These are phyloP conservation scores for Rallus crepitans DNA, from an alignment of 2,797 vertebrate genomes.

Conservation along the genomic window DNA sequence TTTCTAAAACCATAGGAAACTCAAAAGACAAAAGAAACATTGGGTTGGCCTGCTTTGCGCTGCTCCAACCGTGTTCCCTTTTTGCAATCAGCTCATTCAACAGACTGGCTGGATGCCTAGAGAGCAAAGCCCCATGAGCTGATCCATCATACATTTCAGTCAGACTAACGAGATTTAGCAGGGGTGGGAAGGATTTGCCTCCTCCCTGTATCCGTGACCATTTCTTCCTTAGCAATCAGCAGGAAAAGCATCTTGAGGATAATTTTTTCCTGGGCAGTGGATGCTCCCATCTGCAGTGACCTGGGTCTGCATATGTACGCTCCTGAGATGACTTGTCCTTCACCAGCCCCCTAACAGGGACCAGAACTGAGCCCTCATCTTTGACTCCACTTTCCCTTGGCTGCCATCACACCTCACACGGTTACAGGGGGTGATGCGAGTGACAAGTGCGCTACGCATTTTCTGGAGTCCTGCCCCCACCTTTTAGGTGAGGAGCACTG, in stretches of 20 bases:
- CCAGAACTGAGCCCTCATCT: neutral
- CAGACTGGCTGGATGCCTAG: neutral
- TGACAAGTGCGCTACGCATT: neutral
- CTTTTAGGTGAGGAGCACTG: neutral
- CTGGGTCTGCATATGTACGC: neutral
- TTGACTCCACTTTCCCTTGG: neutral
- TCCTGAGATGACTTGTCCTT: neutral
- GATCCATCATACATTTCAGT: neutral
- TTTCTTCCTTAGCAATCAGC: neutral
- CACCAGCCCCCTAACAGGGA: rapidly evolving
- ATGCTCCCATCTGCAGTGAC: neutral
- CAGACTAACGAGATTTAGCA: rapidly evolving
- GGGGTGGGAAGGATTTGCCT: neutral
- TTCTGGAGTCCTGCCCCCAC: neutral
- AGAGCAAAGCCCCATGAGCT: neutral
- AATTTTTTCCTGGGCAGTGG: neutral
- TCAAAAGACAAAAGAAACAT: neutral
- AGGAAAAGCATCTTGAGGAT: neutral
- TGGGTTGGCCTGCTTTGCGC: neutral
- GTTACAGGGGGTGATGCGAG: neutral
- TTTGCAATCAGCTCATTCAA: neutral
- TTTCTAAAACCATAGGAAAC: neutral
- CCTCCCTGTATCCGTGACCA: neutral
- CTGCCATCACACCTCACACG: neutral
- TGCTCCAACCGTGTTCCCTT: neutral